These are phyloP conservation scores for Caenorhabditis sp. DNA, from an alignment of 2,888 invertebrate genomes.

Conservation along the genomic window DNA sequence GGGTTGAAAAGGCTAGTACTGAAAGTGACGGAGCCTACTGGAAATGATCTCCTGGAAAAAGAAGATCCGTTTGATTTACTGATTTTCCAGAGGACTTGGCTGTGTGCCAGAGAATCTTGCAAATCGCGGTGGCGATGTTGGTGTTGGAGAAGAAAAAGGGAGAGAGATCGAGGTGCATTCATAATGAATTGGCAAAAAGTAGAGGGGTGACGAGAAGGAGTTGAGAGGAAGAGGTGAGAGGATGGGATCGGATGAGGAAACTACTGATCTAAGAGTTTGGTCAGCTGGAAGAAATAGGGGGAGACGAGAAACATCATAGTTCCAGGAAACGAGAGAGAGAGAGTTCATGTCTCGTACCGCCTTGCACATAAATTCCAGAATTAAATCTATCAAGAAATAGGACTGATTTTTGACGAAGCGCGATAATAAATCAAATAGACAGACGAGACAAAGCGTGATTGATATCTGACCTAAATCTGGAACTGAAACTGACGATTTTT, in stretches of 20 bases:
- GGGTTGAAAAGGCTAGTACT: slow-evolving; percentile 8
- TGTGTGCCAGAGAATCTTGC: slow-evolving; percentile 43
- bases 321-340: background rate
- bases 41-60: background rate
- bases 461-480: background rate
- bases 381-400: background rate
- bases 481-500: background rate
- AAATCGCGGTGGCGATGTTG: slow-evolving; percentile 24
- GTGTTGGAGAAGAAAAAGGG: background rate
- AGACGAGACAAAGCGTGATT: background rate
- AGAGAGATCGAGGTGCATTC: slow-evolving; percentile 45
- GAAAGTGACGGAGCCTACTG: slow-evolving; percentile 38
- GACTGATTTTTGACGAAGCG: background rate
- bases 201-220: slow-evolving; percentile 21
- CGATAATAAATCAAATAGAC: background rate
- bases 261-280: slow-evolving; percentile 37
- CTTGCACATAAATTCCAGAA: background rate
- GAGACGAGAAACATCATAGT: background rate
- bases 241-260: background rate
- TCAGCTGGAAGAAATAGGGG: slow-evolving; percentile 2
- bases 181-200: slow-evolving; percentile 46
- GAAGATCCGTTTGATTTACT: slow-evolving; percentile 10
- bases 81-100: slow-evolving; percentile 27
- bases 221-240: background rate
- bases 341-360: background rate